Conservation (phyloP, 2,113 vertebrate species). For the Ageneiosus marmoratus region DNA sequence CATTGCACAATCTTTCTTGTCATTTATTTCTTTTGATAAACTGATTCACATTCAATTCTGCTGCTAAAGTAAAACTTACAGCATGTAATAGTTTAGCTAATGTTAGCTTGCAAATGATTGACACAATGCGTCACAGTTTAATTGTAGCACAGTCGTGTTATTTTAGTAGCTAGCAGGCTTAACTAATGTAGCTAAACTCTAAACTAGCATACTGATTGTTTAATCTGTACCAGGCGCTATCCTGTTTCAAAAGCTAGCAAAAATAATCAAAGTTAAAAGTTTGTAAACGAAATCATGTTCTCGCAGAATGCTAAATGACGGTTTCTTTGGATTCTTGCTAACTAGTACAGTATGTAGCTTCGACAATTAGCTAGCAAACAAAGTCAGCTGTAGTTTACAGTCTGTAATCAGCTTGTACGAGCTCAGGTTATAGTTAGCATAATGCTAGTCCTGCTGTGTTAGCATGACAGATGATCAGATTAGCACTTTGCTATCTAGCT, state of each 20-base stretch:
- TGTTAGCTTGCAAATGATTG: background rate
- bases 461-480: background rate
- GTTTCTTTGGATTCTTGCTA: background rate
- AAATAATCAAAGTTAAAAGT: background rate
- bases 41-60: background rate
- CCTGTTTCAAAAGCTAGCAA: background rate
- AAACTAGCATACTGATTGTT: background rate
- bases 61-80: background rate
- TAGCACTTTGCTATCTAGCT: background rate
- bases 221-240: background rate
- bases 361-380: background rate
- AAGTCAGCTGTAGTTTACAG: background rate
- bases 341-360: background rate
- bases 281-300: background rate
- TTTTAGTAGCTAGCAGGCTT: background rate
- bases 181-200: background rate
- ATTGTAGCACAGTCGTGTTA: background rate
- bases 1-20: background rate
- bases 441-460: background rate
- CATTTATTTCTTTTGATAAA: background rate
- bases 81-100: background rate
- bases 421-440: background rate
- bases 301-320: too few relatives aligned
- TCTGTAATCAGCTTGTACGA: background rate
- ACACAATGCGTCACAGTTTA: background rate